These are phyloP conservation scores for Platerodrilus igneus DNA, from an alignment of 2,888 invertebrate genomes.

Conservation along the genomic window DNA sequence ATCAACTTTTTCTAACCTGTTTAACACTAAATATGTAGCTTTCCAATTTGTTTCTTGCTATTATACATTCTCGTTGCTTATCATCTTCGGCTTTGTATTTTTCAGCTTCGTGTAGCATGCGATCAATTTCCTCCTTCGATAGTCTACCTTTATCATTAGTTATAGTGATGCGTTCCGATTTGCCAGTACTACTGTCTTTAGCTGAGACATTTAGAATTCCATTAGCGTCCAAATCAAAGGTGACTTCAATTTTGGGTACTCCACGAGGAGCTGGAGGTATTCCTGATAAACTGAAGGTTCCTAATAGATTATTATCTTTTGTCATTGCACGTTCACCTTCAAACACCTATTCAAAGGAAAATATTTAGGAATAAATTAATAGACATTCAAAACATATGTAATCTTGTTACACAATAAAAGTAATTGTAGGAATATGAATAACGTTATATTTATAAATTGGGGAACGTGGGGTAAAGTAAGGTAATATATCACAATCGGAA, in stretches of 20 bases:
- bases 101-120: conserved; percentile 78
- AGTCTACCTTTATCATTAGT: conserved; percentile 83
- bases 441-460: no score
- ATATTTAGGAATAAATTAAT: conserved; percentile 4
- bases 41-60: conserved; percentile 72
- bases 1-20: conserved; percentile 47
- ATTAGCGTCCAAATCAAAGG: conserved; percentile 86
- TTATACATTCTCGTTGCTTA: conserved; percentile 61
- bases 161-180: conserved; percentile 76
- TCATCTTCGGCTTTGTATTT: conserved; percentile 74
- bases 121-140: conserved; percentile 81
- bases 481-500: no score
- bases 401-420: no score
- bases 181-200: conserved; percentile 73
- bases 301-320: conserved; percentile 81
- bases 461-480: no score
- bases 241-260: conserved; percentile 70
- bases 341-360: conserved; percentile 56
- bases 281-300: conserved; percentile 75
- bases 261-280: conserved; percentile 84
- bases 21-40: conserved; percentile 68
- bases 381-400: no score
- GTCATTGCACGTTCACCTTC: conserved; percentile 89
- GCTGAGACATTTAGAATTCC: conserved; percentile 81
- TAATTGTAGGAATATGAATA: no score